A percentile compares a stretch with the other conserved stretches of the same genome.
phyloP scores from a whole-genome alignment of 2,797 vertebrate species.

The Oryzias dopingdopingensis region DNA sequence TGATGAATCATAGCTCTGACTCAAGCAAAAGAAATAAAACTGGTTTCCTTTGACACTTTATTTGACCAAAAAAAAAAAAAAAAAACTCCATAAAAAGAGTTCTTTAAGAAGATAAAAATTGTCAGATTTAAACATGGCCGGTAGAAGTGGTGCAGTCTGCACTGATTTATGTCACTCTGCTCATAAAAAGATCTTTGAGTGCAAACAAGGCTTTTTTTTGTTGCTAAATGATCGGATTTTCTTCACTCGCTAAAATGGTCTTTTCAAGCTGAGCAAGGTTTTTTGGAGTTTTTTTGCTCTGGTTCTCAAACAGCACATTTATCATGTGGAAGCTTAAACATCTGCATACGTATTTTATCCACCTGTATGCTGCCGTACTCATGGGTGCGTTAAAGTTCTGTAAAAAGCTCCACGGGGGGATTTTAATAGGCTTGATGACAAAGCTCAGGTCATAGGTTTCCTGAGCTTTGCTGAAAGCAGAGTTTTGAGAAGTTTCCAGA shows the following conservation, averaged over 20 bases:
- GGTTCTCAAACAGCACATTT: conserved; percentile 31
- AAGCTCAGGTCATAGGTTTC: conserved; percentile 49
- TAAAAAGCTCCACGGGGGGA: conserved; percentile 44
- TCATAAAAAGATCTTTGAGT: not conserved
- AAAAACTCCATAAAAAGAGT: too few species aligned
- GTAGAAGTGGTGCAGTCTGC: too few species aligned
- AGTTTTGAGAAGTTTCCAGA: conserved; percentile 44
- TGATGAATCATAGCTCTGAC: conserved; percentile 3
- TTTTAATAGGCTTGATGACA: conserved; percentile 57
- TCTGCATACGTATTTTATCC: conserved; percentile 35
- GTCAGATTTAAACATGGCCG: too few species aligned
- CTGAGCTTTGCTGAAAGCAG: conserved; percentile 39
- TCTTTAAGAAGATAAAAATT: too few species aligned
- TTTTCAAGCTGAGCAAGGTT: conserved; percentile 21
- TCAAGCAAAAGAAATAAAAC: conserved; percentile 2
- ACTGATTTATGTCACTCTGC: not conserved
- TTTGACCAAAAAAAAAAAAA: too few species aligned
- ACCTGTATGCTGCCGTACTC: conserved; percentile 37
- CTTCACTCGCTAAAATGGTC: conserved; percentile 11
- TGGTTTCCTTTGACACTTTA: not conserved
- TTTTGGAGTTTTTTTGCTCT: conserved; percentile 1
- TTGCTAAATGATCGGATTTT: conserved; percentile 13
- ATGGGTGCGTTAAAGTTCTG: conserved; percentile 40
- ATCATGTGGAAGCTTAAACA: conserved; percentile 32
- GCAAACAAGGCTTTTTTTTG: conserved; percentile 7